Evolutionary conservation across 2,113 vertebrate genomes (phyloP), one percentile per base, ranked within the genome.

Genomic region (Falcunculus frontatus): DNA sequence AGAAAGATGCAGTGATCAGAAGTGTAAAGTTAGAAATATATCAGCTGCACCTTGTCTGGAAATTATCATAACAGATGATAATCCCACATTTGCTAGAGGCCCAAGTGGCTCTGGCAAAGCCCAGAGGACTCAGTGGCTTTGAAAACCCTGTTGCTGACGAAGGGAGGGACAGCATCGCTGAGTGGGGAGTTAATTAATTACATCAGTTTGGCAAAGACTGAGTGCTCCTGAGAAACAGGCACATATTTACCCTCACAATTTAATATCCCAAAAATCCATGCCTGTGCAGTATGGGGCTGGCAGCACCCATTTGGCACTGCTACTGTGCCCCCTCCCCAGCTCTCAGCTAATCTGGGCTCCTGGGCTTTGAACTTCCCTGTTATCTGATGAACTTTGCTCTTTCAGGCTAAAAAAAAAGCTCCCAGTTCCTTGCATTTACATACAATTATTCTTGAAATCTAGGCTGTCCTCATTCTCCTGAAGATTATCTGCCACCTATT

Each of bases 31-130:
- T 96, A 67, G 76, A 72, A 91, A 90, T 89, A 96, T 82, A n/a
- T 74, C 83, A 94, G 89, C 74, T 96, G 87, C 90, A 63, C 69
- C 64, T 84, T 83, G 60, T 86, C 78, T 94, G 94, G 81, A 72
- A 95, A 90, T 78, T 62, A 70, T 70, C 93, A 62, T 39, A 2
- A 21, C 42, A 52, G 89, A 84, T 93, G 84, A 90, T n/a, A n/a
- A n/a, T n/a, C 44, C 84, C 73, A 2, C 76, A 50, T 79, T 93
- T 89, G 44, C 78, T 85, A 63, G 69, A 41, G 18, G 94, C 91
- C 91, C 79, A 67, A 79, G 95, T 84, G 62, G 76, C 35, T 86
- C 87, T 75, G 73, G 37, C 50, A 4, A 0, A 60, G 46, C 64
- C 56, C 41, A 11, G 7, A 32, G 22, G 0, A 2, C 33, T 27